phyloP scores from a whole-genome alignment of 2,888 invertebrate genomes.

The Watsonalla cultraria region DNA sequence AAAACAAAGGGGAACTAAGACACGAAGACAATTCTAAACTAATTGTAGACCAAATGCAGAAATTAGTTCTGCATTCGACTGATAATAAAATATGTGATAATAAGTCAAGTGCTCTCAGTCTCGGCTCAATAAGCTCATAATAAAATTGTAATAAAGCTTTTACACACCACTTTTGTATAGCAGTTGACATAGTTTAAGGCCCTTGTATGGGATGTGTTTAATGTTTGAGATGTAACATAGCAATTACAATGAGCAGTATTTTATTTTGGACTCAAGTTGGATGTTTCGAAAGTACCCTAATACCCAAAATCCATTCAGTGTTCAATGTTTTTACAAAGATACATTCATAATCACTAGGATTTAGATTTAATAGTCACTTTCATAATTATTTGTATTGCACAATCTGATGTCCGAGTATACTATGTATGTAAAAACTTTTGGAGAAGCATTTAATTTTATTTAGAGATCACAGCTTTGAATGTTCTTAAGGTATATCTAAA shows the following conservation, averaged over 20 bases:
- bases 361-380: not conserved
- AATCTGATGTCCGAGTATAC: not conserved
- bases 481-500: too few species aligned
- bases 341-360: not conserved
- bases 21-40: constrained; percentile 65
- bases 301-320: not conserved
- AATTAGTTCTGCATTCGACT: constrained; percentile 74
- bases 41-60: constrained; percentile 76
- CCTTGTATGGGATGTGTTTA: constrained; percentile 21
- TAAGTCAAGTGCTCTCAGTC: constrained; percentile 71
- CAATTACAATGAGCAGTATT: constrained; percentile 10
- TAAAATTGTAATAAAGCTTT: constrained; percentile 51
- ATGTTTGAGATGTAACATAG: constrained; percentile 8
- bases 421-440: not conserved
- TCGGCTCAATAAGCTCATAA: constrained; percentile 71
- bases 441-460: too few species aligned
- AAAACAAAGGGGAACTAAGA: constrained; percentile 20
- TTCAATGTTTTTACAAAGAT: constrained; percentile 2
- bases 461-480: too few species aligned
- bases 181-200: constrained; percentile 38
- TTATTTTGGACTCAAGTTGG: not conserved
- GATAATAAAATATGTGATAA: constrained; percentile 77
- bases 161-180: constrained; percentile 56
- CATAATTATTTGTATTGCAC: not conserved
- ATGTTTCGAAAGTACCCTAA: not conserved